Evolutionary conservation across 2,888 invertebrate species (phyloP).

Genomic region (Harmothoe impar): DNA sequence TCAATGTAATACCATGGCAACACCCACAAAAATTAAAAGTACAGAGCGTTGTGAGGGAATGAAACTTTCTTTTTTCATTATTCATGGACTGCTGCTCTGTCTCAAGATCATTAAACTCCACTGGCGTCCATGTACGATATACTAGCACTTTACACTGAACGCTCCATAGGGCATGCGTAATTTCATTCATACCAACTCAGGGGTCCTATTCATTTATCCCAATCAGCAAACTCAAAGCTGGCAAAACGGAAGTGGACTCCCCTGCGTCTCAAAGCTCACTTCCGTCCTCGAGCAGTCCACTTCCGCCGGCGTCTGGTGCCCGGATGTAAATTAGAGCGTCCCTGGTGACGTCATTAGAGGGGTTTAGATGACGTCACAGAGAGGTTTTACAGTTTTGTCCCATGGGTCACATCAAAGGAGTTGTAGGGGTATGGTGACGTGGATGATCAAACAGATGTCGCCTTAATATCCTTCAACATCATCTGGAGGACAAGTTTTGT

Average conservation of each 20-base stretch:
- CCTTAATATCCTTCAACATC: too few relatives aligned
- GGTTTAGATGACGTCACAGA: not conserved
- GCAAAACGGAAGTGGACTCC: conserved; percentile 8
- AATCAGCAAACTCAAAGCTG: conserved; percentile 35
- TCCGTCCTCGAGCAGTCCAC: not conserved
- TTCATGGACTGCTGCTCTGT: too few relatives aligned
- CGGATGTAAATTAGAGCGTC: conserved; percentile 22
- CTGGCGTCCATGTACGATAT: too few relatives aligned
- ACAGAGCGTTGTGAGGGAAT: too few relatives aligned
- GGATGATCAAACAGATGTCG: not conserved
- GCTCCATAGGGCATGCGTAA: too few relatives aligned
- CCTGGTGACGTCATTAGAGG: not conserved
- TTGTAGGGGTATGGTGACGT: not conserved
- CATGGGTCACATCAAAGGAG: not conserved
- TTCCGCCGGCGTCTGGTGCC: conserved; percentile 39
- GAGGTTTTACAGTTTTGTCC: conserved; percentile 1
- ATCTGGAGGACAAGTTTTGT: too few relatives aligned
- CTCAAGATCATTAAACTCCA: too few relatives aligned
- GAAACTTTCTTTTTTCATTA: too few relatives aligned
- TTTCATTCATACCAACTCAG: not conserved
- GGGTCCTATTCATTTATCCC: not conserved
- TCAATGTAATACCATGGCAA: too few relatives aligned
- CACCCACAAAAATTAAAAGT: too few relatives aligned
- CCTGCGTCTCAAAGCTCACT: not conserved
- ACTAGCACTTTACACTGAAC: too few relatives aligned